Percentiles rank a stretch among this genome's conserved stretches.
Conservation (phyloP, 2,888 invertebrate species). For the Agrypnus murinus region DNA sequence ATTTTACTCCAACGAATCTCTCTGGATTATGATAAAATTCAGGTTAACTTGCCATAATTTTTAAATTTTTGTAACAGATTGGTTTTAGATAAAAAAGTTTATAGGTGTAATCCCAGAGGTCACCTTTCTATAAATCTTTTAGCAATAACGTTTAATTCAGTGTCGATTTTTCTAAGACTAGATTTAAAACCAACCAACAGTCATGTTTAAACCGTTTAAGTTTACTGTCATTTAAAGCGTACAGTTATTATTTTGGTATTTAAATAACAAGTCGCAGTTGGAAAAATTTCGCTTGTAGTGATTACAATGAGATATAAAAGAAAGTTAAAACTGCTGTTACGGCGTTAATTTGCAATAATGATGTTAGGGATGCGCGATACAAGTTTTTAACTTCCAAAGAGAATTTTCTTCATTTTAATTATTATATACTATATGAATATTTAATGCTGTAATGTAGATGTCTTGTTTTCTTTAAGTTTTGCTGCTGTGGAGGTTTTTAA, state of each 20-base stretch:
- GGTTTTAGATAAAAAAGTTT: not conserved
- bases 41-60: not conserved
- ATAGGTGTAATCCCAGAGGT: too few relatives aligned
- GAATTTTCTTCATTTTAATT: not conserved
- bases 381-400: not conserved
- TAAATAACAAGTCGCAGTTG: not conserved
- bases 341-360: not conserved
- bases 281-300: not conserved
- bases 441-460: slow-evolving; percentile 10
- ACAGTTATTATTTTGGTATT: not conserved
- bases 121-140: too few relatives aligned
- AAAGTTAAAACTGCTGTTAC: not conserved
- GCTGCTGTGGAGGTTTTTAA: slow-evolving; percentile 5
- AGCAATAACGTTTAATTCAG: too few relatives aligned
- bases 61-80: not conserved
- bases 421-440: slow-evolving; percentile 22
- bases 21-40: not conserved
- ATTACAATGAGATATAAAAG: not conserved
- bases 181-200: too few relatives aligned
- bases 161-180: too few relatives aligned
- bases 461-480: slow-evolving; percentile 11
- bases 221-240: too few relatives aligned
- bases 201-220: too few relatives aligned
- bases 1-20: slow-evolving; percentile 5
- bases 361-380: not conserved